Evolutionary conservation across 2,888 invertebrate species (phyloP), one percentile per base, ranked within the genome.

Genomic region (Cryptocheilus praepositus): DNA sequence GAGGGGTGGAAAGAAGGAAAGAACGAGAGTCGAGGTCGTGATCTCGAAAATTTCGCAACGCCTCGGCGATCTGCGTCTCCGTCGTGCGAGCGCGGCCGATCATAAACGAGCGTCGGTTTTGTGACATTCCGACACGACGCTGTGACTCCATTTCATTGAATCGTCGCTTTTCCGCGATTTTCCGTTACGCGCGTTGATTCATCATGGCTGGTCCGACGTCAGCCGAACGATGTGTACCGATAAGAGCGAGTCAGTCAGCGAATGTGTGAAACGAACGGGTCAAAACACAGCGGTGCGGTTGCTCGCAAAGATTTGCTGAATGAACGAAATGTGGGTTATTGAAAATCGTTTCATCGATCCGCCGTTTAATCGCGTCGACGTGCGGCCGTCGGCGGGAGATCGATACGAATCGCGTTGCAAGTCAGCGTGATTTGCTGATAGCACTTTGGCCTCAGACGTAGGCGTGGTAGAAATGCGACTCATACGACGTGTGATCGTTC

Each of bases 21-120:
- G 76, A 70, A 77, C 74, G n/a, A 53, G 54, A 59, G 52, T 52
- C 66, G 59, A 79, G 85, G 83, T 85, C 83, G 71, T 68, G 82
- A 83, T 79, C 83, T 80, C 81, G 79, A 77, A 75, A 85, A 83
- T 85, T 85, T 85, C 84, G 77, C 85, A 85, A 85, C 68, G 61
- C 64, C 61, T 56, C 52, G 11, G 36, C 36, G 56, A 81, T 73
- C 70, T 79, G 73, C 73, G 75, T 75, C 76, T 73, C 69, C 53
- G 21, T 1, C 15, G 21, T 21, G 21, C 21, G 15, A 15, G 16
- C 13, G 25, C 21, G 22, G 25, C 49, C 36, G 36, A n/a, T n/a
- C n/a, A 3, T 49, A 13, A 4, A 4, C 7, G 53, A 18, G 13
- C 25, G 25, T 52, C 21, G 53, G 3, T 19, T 52, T 53, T 21